phyloP scores from a whole-genome alignment of 2,888 invertebrate genomes.

The Ecliptopera silaceata region DNA sequence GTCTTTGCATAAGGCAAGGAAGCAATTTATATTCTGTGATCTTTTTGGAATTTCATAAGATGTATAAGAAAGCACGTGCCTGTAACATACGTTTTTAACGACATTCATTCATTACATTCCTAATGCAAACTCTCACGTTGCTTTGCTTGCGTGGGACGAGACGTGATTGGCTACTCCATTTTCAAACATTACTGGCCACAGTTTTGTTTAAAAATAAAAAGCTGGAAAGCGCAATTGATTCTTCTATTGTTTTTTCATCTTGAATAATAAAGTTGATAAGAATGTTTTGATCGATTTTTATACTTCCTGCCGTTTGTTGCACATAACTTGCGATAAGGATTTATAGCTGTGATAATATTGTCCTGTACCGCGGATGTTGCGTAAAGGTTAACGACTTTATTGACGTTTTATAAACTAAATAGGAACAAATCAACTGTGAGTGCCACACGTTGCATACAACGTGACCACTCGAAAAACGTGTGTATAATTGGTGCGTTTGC shows the following conservation, averaged over 20 bases:
- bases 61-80: conserved; percentile 1
- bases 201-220: conserved; percentile 54
- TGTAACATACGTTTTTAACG: conserved; percentile 1
- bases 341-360: conserved; percentile 33
- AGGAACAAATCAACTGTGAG: conserved; percentile 12
- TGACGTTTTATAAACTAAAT: conserved; percentile 28
- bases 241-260: conserved; percentile 71
- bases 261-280: conserved; percentile 60
- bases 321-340: conserved; percentile 45
- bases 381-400: conserved; percentile 42
- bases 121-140: conserved; percentile 61
- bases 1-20: neutral
- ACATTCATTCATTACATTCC: conserved; percentile 45
- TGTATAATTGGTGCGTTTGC: conserved; percentile 19
- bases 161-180: conserved; percentile 62
- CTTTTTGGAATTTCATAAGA: conserved; percentile 55
- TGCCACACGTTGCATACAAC: conserved; percentile 49
- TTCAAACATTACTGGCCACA: conserved; percentile 43
- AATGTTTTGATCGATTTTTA: conserved; percentile 56
- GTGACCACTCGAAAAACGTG: conserved; percentile 45
- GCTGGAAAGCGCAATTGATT: conserved; percentile 65
- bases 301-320: conserved; percentile 66
- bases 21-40: conserved; percentile 39
- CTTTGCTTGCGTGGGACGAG: conserved; percentile 51
- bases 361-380: conserved; percentile 37